Evolutionary conservation across 2,888 invertebrate species (phyloP).

Genomic region (Opisthograptis luteolata): DNA sequence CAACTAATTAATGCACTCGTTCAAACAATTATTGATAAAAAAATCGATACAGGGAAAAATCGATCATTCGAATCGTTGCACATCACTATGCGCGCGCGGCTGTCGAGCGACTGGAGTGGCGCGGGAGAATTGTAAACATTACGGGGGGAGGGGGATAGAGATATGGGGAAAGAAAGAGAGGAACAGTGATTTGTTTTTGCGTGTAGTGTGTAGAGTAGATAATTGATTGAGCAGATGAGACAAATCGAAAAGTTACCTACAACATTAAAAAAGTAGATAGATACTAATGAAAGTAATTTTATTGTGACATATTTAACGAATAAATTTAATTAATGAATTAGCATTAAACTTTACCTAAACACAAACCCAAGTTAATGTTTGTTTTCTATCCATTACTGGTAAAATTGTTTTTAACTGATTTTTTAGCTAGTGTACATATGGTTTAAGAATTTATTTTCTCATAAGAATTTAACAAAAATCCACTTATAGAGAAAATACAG

Average conservation of each 20-base stretch:
- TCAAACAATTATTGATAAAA: constrained; percentile 34
- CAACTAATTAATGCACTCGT: constrained; percentile 32
- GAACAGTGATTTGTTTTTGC: constrained; percentile 50
- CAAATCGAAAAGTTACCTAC: constrained; percentile 4
- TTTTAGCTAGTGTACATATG: too few species aligned
- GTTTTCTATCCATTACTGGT: too few species aligned
- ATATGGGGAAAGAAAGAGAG: constrained; percentile 52
- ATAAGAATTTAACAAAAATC: too few species aligned
- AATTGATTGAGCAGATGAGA: constrained; percentile 16
- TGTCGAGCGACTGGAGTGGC: constrained; percentile 51
- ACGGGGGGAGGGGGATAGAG: constrained; percentile 47
- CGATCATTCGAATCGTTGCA: constrained; percentile 44
- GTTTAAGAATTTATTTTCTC: too few species aligned
- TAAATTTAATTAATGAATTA: too few species aligned
- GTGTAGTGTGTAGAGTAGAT: constrained; percentile 46
- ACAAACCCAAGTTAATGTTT: too few species aligned
- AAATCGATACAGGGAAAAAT: constrained; percentile 26
- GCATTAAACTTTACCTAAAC: too few species aligned
- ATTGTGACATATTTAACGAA: too few species aligned
- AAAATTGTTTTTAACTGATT: too few species aligned
- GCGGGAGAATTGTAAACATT: constrained; percentile 69
- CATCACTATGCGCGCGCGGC: constrained; percentile 58
- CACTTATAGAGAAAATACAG: too few species aligned
- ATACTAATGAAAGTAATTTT: too few species aligned
- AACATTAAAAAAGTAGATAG: too few species aligned